Percentiles rank a stretch among this genome's conserved stretches.
Evolutionary conservation across 1,140 invertebrate species (phyloP).

Genomic region (Subanguina moxae): DNA sequence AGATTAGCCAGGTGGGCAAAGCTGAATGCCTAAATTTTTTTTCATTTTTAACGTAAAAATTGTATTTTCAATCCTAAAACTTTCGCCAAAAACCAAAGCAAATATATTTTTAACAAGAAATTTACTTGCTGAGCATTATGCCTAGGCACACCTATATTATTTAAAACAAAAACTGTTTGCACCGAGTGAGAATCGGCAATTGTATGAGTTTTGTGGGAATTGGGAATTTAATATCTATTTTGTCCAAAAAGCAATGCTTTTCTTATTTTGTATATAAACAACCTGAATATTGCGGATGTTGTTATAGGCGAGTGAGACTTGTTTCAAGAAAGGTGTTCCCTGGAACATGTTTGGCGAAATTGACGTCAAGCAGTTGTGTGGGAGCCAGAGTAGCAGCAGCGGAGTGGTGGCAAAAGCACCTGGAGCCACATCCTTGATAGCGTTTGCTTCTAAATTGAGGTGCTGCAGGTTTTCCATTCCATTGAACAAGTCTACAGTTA

Average conservation of each 20-base stretch:
- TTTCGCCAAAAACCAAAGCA: too few relatives aligned
- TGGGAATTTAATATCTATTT: not conserved
- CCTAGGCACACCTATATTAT: too few relatives aligned
- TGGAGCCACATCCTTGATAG: conserved; percentile 52
- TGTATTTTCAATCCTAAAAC: too few relatives aligned
- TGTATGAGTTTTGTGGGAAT: too few relatives aligned
- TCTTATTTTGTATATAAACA: not conserved
- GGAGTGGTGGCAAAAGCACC: conserved; percentile 56
- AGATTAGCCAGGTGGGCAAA: conserved; percentile 58
- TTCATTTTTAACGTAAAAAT: not conserved
- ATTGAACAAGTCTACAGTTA: conserved; percentile 46
- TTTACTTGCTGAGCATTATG: too few relatives aligned
- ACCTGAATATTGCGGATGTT: conserved; percentile 52
- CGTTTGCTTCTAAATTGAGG: conserved; percentile 54
- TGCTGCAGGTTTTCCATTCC: conserved; percentile 56
- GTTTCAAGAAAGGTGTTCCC: conserved; percentile 56
- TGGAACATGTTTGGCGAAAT: conserved; percentile 53
- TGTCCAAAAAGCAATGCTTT: conserved; percentile 3
- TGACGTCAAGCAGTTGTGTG: conserved; percentile 51
- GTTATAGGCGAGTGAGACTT: conserved; percentile 56
- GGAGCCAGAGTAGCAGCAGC: conserved; percentile 55
- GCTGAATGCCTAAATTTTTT: conserved; percentile 45
- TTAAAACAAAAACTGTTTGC: too few relatives aligned
- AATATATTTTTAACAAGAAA: too few relatives aligned
- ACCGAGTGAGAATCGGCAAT: too few relatives aligned